These are phyloP conservation scores for Chrysolina americana DNA, from an alignment of 2,888 invertebrate species.

Conservation along the genomic window DNA sequence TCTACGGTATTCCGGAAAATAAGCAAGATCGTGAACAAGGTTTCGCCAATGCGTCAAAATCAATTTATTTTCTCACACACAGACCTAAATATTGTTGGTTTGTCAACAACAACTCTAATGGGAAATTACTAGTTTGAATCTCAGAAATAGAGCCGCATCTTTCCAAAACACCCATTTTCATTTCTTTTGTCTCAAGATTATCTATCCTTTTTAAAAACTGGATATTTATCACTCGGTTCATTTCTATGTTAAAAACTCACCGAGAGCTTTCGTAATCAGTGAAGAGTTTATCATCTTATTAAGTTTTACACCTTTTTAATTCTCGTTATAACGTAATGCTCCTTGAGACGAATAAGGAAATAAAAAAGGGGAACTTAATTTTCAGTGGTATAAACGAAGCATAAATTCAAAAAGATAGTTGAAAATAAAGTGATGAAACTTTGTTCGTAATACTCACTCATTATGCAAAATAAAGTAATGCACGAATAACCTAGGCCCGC, in stretches of 20 bases:
- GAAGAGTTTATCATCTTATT: conserved; percentile 56
- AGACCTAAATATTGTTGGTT: no score
- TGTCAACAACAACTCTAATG: no score
- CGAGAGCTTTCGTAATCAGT: conserved; percentile 41
- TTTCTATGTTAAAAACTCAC: conserved; percentile 28
- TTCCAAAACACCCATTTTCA: no score
- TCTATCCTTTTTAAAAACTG: not conserved
- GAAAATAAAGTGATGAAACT: conserved; percentile 55
- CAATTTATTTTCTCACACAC: no score
- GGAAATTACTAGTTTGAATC: no score
- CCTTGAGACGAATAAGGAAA: conserved; percentile 52
- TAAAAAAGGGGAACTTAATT: conserved; percentile 52
- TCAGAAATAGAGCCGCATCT: no score
- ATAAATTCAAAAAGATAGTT: conserved; percentile 52
- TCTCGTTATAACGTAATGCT: conserved; percentile 56
- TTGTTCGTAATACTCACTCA: conserved; percentile 30
- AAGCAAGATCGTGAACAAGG: no score
- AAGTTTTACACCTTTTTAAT: conserved; percentile 63
- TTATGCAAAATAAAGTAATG: conserved; percentile 30
- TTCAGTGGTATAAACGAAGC: conserved; percentile 44
- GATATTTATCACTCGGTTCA: not conserved
- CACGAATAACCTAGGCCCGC: conserved; percentile 27
- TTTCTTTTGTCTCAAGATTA: no score
- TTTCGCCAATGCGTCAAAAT: no score
- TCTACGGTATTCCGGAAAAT: no score